These are phyloP conservation scores for Sebastes wilsoni DNA, from an alignment of 2,797 vertebrate genomes.

Conservation along the genomic window DNA sequence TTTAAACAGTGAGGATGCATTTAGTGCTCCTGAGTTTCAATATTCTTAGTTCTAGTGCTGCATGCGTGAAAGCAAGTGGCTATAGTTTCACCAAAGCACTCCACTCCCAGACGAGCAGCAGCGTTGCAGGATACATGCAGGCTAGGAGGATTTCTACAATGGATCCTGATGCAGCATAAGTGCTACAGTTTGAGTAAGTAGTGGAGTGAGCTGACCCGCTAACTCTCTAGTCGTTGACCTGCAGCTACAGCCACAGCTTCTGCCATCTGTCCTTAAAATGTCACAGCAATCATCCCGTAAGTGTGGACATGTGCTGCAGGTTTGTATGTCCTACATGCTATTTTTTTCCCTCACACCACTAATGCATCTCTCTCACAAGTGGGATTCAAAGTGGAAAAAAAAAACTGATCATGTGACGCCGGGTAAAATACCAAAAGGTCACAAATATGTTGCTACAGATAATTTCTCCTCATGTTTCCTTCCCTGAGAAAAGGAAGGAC, in stretches of 20 bases:
- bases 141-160: conserved; percentile 8
- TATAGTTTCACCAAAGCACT: neutral
- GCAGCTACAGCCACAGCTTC: conserved; percentile 21
- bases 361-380: conserved; percentile 16
- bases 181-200: conserved; percentile 25
- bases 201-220: conserved; percentile 22
- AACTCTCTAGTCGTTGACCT: conserved; percentile 26
- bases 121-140: neutral
- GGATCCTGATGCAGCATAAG: conserved; percentile 11
- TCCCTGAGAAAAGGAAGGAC: conserved; percentile 39
- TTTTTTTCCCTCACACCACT: neutral
- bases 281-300: conserved; percentile 49
- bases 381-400: neutral
- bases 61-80: neutral
- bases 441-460: conserved; percentile 19
- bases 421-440: conserved; percentile 49
- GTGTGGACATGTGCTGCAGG: conserved; percentile 50
- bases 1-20: neutral
- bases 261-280: conserved; percentile 61
- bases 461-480: conserved; percentile 28
- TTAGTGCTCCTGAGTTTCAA: neutral
- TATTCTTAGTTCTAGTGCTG: too few species aligned
- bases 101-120: neutral
- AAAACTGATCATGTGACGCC: neutral
- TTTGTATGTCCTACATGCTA: conserved; percentile 20